Percentiles rank a stretch among this genome's conserved stretches.
These are phyloP conservation scores for Smittia sp. DNA, from an alignment of 2,888 invertebrate species.

Conservation along the genomic window DNA sequence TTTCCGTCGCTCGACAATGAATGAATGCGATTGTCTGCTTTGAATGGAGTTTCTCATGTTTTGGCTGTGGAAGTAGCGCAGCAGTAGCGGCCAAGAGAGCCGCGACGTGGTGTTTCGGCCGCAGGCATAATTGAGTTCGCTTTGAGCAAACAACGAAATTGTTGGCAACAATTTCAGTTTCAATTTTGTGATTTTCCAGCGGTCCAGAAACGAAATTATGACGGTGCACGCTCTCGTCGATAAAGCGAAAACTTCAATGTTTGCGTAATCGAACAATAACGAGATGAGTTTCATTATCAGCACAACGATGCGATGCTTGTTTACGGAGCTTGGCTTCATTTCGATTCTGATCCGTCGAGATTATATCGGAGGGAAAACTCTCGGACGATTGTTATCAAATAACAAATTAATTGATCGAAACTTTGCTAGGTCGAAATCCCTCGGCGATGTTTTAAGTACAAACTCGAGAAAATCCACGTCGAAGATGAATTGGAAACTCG, in stretches of 20 bases:
- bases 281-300: background rate
- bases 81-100: too few species aligned
- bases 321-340: too few species aligned
- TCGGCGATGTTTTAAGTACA: too few species aligned
- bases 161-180: background rate
- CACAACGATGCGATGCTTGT: too few species aligned
- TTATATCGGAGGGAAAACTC: too few species aligned
- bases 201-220: background rate
- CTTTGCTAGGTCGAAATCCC: too few species aligned
- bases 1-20: background rate
- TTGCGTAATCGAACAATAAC: background rate
- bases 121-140: background rate
- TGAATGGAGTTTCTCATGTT: background rate
- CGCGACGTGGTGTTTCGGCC: background rate
- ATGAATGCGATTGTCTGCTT: background rate
- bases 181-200: too few species aligned
- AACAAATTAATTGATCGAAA: too few species aligned
- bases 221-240: background rate
- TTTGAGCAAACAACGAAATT: background rate
- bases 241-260: background rate
- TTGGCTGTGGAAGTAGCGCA: background rate
- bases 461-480: too few species aligned
- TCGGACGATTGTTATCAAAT: too few species aligned
- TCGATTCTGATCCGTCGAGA: too few species aligned
- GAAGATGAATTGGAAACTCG: too few species aligned